A percentile compares a stretch with the other conserved stretches of the same genome.
phyloP scores from a whole-genome alignment of 2,888 invertebrate genomes.

The Hypomecis atomaria region DNA sequence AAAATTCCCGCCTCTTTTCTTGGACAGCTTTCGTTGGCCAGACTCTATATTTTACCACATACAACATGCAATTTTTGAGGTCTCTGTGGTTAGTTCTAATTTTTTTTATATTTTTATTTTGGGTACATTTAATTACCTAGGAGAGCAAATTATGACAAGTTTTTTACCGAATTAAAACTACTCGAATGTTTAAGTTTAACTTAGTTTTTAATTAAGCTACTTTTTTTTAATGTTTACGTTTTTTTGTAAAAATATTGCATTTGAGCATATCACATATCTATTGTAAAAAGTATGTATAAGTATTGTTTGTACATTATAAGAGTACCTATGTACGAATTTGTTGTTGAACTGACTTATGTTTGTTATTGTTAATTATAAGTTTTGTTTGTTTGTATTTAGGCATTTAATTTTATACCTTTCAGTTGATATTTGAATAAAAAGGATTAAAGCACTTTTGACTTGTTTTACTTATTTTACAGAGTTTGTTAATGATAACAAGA shows the following conservation, averaged over 20 bases:
- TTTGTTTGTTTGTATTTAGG: conserved; percentile 53
- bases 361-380: conserved; percentile 59
- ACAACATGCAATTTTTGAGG: too few relatives aligned
- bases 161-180: neutral
- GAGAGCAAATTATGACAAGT: conserved; percentile 7
- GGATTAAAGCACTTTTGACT: conserved; percentile 8
- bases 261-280: neutral
- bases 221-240: too few relatives aligned
- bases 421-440: conserved; percentile 43
- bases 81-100: neutral
- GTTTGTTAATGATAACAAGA: too few relatives aligned
- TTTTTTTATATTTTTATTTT: neutral
- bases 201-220: neutral
- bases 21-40: too few relatives aligned
- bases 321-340: conserved; percentile 47
- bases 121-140: neutral
- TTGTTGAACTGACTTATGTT: conserved; percentile 53
- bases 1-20: too few relatives aligned
- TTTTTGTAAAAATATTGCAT: too few relatives aligned
- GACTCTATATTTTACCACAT: neutral
- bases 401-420: conserved; percentile 39
- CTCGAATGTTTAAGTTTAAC: neutral
- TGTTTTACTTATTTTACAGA: conserved; percentile 5
- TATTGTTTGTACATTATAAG: conserved; percentile 47
- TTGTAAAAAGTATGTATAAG: conserved; percentile 52